phyloP scores from a whole-genome alignment of 2,888 invertebrate genomes.

The Cotesia congregata region DNA sequence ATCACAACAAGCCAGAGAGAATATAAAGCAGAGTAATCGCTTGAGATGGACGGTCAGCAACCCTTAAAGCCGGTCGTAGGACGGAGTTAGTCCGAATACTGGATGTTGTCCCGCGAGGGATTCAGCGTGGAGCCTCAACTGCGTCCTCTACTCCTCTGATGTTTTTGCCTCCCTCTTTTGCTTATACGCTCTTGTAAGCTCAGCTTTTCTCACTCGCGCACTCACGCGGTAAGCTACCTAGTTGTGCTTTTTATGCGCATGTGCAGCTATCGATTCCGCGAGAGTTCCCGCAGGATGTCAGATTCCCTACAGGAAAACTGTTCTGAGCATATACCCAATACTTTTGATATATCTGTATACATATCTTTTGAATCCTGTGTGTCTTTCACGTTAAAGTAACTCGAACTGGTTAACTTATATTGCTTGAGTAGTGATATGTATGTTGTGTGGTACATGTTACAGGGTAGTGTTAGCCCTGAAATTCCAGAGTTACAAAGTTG shows the following conservation, averaged over 20 bases:
- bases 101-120: constrained; percentile 67
- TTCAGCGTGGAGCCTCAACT: constrained; percentile 64
- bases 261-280: constrained; percentile 68
- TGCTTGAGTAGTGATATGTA: background rate
- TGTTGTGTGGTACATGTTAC: no score
- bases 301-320: constrained; percentile 47
- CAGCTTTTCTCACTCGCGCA: constrained; percentile 49
- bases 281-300: constrained; percentile 56
- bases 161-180: constrained; percentile 39
- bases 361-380: constrained; percentile 2
- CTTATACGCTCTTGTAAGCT: constrained; percentile 27
- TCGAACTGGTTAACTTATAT: background rate
- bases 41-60: constrained; percentile 50
- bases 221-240: constrained; percentile 35
- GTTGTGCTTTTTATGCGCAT: constrained; percentile 58
- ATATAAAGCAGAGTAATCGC: constrained; percentile 15
- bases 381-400: background rate
- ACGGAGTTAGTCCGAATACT: constrained; percentile 59
- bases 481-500: constrained; percentile 2
- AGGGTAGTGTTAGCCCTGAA: background rate
- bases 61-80: constrained; percentile 56
- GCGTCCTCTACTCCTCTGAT: constrained; percentile 30
- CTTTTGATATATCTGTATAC: constrained; percentile 2
- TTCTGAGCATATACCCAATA: constrained; percentile 34
- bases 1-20: constrained; percentile 9